Evolutionary conservation across 2,888 invertebrate species (phyloP).

Genomic region (Pyrrhia umbra): DNA sequence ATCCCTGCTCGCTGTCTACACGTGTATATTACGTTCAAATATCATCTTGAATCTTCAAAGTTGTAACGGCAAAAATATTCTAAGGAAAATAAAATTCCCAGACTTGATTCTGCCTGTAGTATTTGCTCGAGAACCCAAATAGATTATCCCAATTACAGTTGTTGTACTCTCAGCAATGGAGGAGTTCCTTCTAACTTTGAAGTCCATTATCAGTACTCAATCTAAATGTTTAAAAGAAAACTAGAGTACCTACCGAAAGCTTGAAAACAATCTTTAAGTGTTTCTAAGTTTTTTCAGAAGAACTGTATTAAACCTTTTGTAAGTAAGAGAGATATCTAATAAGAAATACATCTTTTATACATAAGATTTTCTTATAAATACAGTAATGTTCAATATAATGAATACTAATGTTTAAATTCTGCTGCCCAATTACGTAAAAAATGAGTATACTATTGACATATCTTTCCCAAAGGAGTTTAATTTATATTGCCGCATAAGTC

Average conservation of each 20-base stretch:
- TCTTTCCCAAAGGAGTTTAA: too few relatives aligned
- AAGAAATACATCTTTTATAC: too few relatives aligned
- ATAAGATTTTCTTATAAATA: too few relatives aligned
- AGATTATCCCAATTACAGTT: conserved; percentile 61
- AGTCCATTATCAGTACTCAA: conserved; percentile 52
- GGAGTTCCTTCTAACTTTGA: conserved; percentile 44
- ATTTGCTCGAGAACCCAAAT: conserved; percentile 56
- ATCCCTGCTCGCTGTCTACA: too few relatives aligned
- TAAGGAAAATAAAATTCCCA: conserved; percentile 49
- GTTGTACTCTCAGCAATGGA: conserved; percentile 55
- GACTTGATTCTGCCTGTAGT: conserved; percentile 47
- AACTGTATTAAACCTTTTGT: too few relatives aligned
- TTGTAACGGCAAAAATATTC: conserved; percentile 32
- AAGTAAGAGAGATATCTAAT: too few relatives aligned
- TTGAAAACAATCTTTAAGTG: conserved; percentile 23
- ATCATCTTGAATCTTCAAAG: conserved; percentile 10
- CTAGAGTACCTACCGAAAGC: conserved; percentile 28
- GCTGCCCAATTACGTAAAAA: too few relatives aligned
- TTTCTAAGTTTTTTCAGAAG: background rate
- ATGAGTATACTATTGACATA: too few relatives aligned
- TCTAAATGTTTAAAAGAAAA: conserved; percentile 40
- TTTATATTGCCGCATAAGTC: too few relatives aligned
- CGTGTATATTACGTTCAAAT: conserved; percentile 11
- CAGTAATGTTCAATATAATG: too few relatives aligned
- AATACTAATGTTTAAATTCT: too few relatives aligned